Evolutionary conservation across 2,888 invertebrate genomes (phyloP).

Genomic region (Steromphala cineraria): DNA sequence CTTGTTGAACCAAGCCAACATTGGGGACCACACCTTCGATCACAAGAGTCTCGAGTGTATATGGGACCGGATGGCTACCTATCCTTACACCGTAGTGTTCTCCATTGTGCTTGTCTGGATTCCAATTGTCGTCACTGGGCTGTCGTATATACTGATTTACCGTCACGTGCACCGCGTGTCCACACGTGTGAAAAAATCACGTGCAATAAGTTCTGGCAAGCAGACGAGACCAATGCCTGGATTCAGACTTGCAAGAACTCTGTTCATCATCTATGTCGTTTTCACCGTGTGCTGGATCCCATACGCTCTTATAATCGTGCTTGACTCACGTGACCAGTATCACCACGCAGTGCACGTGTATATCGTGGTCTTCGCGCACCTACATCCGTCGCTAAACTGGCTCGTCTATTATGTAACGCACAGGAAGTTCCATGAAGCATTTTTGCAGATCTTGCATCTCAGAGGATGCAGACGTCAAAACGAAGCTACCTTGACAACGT

Average conservation of each 20-base stretch:
- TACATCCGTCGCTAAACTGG: slow-evolving; percentile 57
- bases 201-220: not conserved
- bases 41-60: slow-evolving; percentile 58
- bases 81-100: slow-evolving; percentile 57
- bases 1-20: slow-evolving; percentile 48
- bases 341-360: slow-evolving; percentile 52
- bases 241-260: slow-evolving; percentile 47
- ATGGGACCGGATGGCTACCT: slow-evolving; percentile 58
- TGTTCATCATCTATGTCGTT: slow-evolving; percentile 60
- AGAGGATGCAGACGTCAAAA: not conserved
- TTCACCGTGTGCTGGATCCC: slow-evolving; percentile 63
- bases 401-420: slow-evolving; percentile 54
- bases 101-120: slow-evolving; percentile 55
- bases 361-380: slow-evolving; percentile 51
- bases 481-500: not conserved
- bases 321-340: slow-evolving; percentile 50
- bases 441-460: slow-evolving; percentile 26
- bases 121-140: slow-evolving; percentile 48
- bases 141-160: slow-evolving; percentile 52
- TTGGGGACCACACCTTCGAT: slow-evolving; percentile 57
- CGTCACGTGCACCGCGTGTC: slow-evolving; percentile 30
- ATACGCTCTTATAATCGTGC: slow-evolving; percentile 55
- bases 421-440: slow-evolving; percentile 43
- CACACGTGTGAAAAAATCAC: not conserved
- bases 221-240: not conserved